Base-by-base conservation (phyloP, 2,888 invertebrate genomes). In the Dasysyrphus albostriatus region DNA sequence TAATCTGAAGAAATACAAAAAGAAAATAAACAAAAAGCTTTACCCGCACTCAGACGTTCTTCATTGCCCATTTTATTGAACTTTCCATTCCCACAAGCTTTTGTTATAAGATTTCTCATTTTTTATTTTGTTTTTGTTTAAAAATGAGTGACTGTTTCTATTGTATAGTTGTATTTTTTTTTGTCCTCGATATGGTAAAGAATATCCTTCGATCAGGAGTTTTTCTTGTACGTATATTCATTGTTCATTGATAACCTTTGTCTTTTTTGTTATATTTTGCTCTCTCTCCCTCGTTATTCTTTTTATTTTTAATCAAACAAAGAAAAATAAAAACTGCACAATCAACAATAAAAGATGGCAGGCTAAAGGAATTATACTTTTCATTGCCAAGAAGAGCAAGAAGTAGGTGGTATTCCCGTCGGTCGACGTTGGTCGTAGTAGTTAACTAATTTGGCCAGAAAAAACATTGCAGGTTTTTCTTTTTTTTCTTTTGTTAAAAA, bases 191-290 rank as follows among this genome's bases (percentile, higher is more conserved):
- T 54, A 54, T 54, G n/a, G 54, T 16, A 47, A 7, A 16, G 29
- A 54, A 54, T 32, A 54, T 54, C 32, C 54, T 54, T 54, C 54
- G 54, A 14, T 29, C 32, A 32, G 29, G 54, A 54, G 8, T 54
- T 32, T 32, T 54, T 54, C 24, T 54, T 29, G 3, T 54, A 54
- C 1, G 5, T 0, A 24, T 2, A 29, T 51, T 29, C 51, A 51
- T 32, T 54, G 54, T 54, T 54, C 54, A 54, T 32, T 54, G 54
- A 54, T 54, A 54, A 54, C 54, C 54, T 54, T 54, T 54, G 54
- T 54, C 14, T 54, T 0, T 7, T 32, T 3, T 7, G 7, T 47
- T 16, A 9, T 47, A 1, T n/a, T 14, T 14, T 3, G 51, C 7
- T 29, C 7, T 32, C 6, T 32, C 2, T 29, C n/a, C n/a, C n/a